phyloP scores from a whole-genome alignment of 2,797 vertebrate genomes.

The Danio albolineatus region DNA sequence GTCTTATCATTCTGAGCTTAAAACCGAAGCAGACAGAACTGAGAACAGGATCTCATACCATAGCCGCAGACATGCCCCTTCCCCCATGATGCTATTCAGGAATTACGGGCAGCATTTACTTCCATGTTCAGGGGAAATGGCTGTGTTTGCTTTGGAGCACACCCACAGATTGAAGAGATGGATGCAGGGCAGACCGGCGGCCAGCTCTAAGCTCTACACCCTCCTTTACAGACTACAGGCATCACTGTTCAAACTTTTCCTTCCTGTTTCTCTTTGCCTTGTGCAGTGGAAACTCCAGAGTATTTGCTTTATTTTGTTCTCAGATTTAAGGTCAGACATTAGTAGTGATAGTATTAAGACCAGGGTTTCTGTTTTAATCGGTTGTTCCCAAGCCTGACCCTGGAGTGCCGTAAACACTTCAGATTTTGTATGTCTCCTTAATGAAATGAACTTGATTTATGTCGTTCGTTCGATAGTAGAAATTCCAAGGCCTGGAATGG shows the following conservation, averaged over 20 bases:
- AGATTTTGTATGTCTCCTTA: too few species aligned
- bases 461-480: background rate
- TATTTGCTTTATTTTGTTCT: background rate
- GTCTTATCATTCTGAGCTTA: background rate
- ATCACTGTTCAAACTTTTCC: constrained; percentile 9
- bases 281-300: background rate
- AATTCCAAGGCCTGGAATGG: background rate
- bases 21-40: background rate
- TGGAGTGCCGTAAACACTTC: background rate
- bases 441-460: background rate
- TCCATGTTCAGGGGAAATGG: constrained; percentile 49
- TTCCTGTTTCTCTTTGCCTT: constrained; percentile 10
- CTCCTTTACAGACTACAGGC: constrained; percentile 4
- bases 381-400: background rate
- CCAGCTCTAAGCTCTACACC: constrained; percentile 8
- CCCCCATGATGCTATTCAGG: constrained; percentile 43
- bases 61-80: constrained; percentile 4
- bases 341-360: background rate
- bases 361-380: background rate
- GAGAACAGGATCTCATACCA: background rate
- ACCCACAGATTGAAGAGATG: constrained; percentile 40
- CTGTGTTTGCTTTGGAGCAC: constrained; percentile 56
- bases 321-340: background rate
- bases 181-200: constrained; percentile 9
- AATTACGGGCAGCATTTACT: constrained; percentile 33